These are phyloP conservation scores for Pollenia amentaria DNA, from an alignment of 2,888 invertebrate species.

Conservation along the genomic window DNA sequence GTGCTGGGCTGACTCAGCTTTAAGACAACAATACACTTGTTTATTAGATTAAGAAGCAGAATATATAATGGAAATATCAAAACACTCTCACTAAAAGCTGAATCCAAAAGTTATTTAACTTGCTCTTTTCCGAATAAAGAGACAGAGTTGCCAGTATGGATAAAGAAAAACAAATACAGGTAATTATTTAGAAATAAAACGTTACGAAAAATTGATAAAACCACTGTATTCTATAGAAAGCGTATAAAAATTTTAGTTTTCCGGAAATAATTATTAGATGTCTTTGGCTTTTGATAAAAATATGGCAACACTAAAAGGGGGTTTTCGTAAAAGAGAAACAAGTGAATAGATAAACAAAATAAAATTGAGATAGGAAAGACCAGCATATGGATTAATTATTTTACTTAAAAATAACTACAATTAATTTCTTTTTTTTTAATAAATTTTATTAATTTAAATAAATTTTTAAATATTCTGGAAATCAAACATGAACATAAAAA, in stretches of 20 bases:
- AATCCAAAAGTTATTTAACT: slow-evolving; percentile 30
- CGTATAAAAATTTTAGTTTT: no score
- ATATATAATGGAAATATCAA: slow-evolving; percentile 15
- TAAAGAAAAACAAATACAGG: no score
- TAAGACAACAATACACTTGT: slow-evolving; percentile 64
- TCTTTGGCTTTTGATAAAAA: background rate
- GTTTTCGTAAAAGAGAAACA: background rate
- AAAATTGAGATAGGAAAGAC: background rate
- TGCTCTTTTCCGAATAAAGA: slow-evolving; percentile 35
- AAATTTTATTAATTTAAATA: no score
- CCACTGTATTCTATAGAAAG: no score
- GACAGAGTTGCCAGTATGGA: background rate
- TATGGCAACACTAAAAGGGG: slow-evolving; percentile 23
- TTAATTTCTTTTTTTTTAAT: background rate
- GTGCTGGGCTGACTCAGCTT: slow-evolving; percentile 76
- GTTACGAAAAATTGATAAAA: background rate
- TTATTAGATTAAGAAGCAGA: slow-evolving; percentile 53
- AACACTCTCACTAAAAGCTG: slow-evolving; percentile 47
- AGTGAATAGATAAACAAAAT: background rate
- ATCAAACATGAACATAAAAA: no score
- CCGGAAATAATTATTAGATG: background rate
- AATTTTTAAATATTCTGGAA: no score
- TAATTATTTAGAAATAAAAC: background rate
- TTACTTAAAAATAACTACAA: background rate
- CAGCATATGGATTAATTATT: slow-evolving; percentile 50